phyloP scores from a whole-genome alignment of 2,888 invertebrate species.

The Colostygia pectinataria region DNA sequence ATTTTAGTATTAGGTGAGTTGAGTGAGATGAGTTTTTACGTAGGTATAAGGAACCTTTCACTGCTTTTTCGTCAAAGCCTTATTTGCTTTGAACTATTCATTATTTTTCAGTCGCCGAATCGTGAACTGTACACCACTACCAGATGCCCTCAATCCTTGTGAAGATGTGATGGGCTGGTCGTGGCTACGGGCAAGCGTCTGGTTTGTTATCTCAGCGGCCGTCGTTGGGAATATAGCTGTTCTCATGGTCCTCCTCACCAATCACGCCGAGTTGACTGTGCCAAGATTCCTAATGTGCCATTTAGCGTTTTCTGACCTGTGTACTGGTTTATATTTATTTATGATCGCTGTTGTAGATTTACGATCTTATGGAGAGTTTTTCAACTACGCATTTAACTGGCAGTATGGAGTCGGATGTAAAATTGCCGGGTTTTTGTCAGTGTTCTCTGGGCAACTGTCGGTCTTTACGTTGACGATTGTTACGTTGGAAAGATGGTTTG shows the following conservation, averaged over 20 bases:
- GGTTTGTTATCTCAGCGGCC: conserved; percentile 92
- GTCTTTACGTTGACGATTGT: conserved; percentile 94
- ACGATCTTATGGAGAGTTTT: conserved; percentile 92
- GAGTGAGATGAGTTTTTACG: too few species aligned
- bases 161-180: conserved; percentile 94
- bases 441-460: conserved; percentile 93
- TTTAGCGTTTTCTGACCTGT: conserved; percentile 93
- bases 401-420: conserved; percentile 92
- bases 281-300: conserved; percentile 84
- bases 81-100: neutral
- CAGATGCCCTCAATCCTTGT: conserved; percentile 93
- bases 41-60: too few species aligned
- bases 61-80: too few species aligned
- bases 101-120: conserved; percentile 55
- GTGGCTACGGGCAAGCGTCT: conserved; percentile 91
- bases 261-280: conserved; percentile 73
- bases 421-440: conserved; percentile 93
- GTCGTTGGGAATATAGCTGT: conserved; percentile 93
- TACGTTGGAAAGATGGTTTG: conserved; percentile 93
- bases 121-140: conserved; percentile 87
- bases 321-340: conserved; percentile 92
- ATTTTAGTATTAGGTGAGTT: conserved; percentile 62
- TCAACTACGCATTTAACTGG: conserved; percentile 95
- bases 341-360: conserved; percentile 93
- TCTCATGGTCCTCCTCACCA: conserved; percentile 88